Base-by-base conservation (phyloP, 2,113 vertebrate species). In the Physeter macrocephalus region DNA sequence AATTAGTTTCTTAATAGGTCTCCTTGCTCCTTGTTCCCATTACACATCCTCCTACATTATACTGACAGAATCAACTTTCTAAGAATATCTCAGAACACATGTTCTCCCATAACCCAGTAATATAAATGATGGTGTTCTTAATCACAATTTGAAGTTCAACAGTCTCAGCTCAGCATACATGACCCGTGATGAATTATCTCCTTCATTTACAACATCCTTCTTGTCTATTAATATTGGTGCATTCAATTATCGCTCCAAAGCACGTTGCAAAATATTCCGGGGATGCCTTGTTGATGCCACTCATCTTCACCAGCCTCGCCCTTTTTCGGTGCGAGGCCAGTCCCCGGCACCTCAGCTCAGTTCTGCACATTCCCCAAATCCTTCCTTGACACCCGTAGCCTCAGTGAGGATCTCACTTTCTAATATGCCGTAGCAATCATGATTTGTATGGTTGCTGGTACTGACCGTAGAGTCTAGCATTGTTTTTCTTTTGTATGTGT, bases 241-340 rank as follows among this genome's bases (percentile, higher is more conserved):
- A 27, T 36, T 66, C 8, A 39, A 31, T 67, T 46, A 9, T n/a
- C 59, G 36, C 21, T 3, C 39, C 34, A 21, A 69, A 46, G 13
- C 15, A 2, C 4, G 4, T 17, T 85, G 36, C 31, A 41, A 66
- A 85, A 27, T 46, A 71, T 31, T 23, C 34, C 34, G n/a, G 5
- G 13, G 54, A 9, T 49, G 1, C 5, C 7, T 89, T 3, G 1
- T n/a, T 36, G 27, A 6, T 12, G 5, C 4, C 23, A 57, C 20
- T 39, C 3, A 3, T 31, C 5, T 66, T 83, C 34, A 61, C 21
- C 25, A 9, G 14, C 17, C 2, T 29, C 15, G 2, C 8, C 5
- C 39, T 49, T 13, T 83, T 6, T 41, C 27, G 14, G 0, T 2
- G 21, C 20, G 49, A 82, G 6, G 31, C 66, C 15, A 12, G 3